Evolutionary conservation across 1,140 invertebrate genomes (phyloP), one percentile per base, ranked within the genome.

Genomic region (Drosophila auraria): DNA sequence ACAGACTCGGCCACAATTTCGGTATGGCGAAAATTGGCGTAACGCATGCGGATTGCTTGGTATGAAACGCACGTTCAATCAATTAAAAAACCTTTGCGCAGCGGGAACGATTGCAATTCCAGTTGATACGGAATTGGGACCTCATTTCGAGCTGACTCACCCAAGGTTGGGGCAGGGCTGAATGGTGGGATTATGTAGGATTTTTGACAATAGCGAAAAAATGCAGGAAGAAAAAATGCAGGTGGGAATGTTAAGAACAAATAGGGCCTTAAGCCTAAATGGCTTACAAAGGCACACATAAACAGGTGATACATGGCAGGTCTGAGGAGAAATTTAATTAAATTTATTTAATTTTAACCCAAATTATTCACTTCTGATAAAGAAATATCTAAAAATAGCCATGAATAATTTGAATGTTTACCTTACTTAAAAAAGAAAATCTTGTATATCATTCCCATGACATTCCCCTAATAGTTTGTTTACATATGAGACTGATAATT

Each of bases 41-140:
- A 69, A 61, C 64, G 66, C 79, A 40, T 45, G 40, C 80, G 57
- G 45, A 72, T 44, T 76, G 84, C 75, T 87, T 73, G 71, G 71
- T 59, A 87, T 87, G 80, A 82, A 83, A 78, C 66, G 56, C 83
- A 87, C 83, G 83, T 87, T 87, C 83, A 66, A 87, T 87, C 83
- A 87, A 87, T 87, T 87, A 87, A 86, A 83, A 82, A 87, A 74
- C 83, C 83, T 77, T 87, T 71, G 75, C 68, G 65, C 78, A 84
- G 82, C 68, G 57, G 80, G 66, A 77, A 57, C 44, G 56, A 63
- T 47, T 53, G 61, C 56, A 49, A 60, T 59, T 58, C n/a, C n/a
- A 50, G 15, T 59, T 70, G 65, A 33, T 49, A 58, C 30, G 50
- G 17, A 70, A 58, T 51, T 36, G 53, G 36, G 54, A 40, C 42